Base-by-base conservation (phyloP, 2,113 vertebrate genomes). In the Cavia aperea region DNA sequence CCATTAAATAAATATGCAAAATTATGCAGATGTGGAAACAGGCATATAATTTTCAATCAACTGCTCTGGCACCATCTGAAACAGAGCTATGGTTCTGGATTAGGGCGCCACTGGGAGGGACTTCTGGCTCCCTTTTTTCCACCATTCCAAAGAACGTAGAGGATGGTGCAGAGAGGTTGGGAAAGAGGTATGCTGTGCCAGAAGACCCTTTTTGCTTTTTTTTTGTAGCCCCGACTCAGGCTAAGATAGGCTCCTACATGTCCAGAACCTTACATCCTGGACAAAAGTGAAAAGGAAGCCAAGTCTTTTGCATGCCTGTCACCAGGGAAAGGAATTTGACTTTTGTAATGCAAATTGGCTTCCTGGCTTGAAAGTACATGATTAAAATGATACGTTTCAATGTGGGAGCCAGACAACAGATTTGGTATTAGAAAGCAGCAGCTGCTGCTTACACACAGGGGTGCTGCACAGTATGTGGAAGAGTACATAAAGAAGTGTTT, bases 361-460 rank as follows among this genome's bases (percentile, higher is more conserved):
- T 93, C 89, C 91, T 96, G 95, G 93, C 83, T 95, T 95, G 94
- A 96, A 96, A 96, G 90, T 95, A 75, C 87, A 94, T 94, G 95
- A 96, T 95, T 97, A 94, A 96, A 97, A 97, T 96, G 94, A 96
- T 96, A 94, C 29, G 93, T 96, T 96, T 96, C 94, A 21, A 86
- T 91, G 94, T 66, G 39, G 90, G 81, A 96, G 93, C 92, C 95
- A 95, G 95, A 92, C 70, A 75, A 89, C 95, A 94, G 88, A 88
- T 89, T 79, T 87, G 77, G 83, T 93, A 90, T 89, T 93, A 58
- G 89, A 95, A 90, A 90, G 93, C 82, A 83, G 85, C 87, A 95
- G 95, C 95, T 92, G 95, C 56, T 90, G 62, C 77, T 92, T 66
- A 86, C 54, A 56, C 81, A 79, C 49, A 92, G n/a, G 82, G 79